Base-by-base conservation (phyloP, 2,113 vertebrate genomes). In the Phaetusa simplex region DNA sequence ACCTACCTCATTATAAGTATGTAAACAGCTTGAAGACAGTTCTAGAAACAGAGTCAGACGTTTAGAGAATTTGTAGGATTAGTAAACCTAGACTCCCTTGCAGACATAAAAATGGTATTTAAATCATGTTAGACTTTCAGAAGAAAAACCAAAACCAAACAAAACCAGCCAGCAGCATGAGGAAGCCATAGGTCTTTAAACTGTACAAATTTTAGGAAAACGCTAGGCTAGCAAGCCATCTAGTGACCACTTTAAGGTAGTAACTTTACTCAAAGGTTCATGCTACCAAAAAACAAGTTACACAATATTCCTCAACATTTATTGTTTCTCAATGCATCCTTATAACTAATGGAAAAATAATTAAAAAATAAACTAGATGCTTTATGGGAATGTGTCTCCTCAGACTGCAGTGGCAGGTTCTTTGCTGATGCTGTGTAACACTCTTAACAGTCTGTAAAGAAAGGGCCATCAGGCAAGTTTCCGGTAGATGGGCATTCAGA, bases 201-300 rank as follows among this genome's bases (percentile, higher is more conserved):
- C 12, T 26, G 32, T 18, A 79, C 17, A 12, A 45, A 67, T n/a
- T 58, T 91, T 58, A 93, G 45, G 78, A 81, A 97, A 98, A 97
- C 4, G 20, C 34, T 86, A 93, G 94, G 56, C 74, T 95, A 97
- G 97, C 82, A 98, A 98, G 98, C 98, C 98, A 98, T 79, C 98
- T 98, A 98, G 98, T 97, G 98, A 97, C 96, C 85, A 88, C 45
- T 87, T 82, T 5, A 74, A 78, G 85, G 73, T 19, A 86, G 26
- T 45, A 59, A 47, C 47, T 95, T 91, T 49, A 87, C 17, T 73
- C 40, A 47, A 79, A 65, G 32, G 14, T 69, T 64, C 23, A 53
- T 84, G 74, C 80, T 70, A 86, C 32, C 73, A 64, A 71, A 53
- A 12, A 18, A 67, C 18, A 72, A 49, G 22, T 56, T 67, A 56